Conservation (phyloP, 2,888 invertebrate species). For the Ichneumon xanthorius region DNA sequence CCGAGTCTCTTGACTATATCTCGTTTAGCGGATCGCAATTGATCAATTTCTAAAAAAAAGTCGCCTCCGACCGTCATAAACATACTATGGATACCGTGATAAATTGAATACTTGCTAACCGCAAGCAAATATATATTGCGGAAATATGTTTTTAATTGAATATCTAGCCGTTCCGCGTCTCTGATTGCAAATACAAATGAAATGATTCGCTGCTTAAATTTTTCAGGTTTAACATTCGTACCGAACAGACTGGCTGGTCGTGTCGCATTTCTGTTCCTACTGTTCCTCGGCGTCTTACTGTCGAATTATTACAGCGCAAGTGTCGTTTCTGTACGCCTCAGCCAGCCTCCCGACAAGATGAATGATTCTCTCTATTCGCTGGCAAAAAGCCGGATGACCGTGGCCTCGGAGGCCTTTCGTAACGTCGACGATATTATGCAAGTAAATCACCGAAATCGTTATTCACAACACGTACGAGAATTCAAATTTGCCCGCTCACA, state of each 20-base stretch:
- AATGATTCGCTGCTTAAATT: neutral
- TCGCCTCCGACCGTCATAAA: too few species aligned
- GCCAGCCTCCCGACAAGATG: constrained; percentile 79
- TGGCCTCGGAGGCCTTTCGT: constrained; percentile 77
- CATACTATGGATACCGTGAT: too few species aligned
- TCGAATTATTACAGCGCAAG: constrained; percentile 81
- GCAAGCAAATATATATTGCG: too few species aligned
- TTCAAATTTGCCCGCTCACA: neutral
- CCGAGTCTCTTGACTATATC: too few species aligned
- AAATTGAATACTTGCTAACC: too few species aligned
- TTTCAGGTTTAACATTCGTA: constrained; percentile 75
- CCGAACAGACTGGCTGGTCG: constrained; percentile 76
- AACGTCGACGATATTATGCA: constrained; percentile 75
- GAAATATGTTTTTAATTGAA: too few species aligned
- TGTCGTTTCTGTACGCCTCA: constrained; percentile 80
- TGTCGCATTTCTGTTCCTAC: constrained; percentile 76
- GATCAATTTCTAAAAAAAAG: too few species aligned
- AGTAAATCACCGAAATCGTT: constrained; percentile 61
- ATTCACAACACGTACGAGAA: neutral
- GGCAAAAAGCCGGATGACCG: constrained; percentile 73
- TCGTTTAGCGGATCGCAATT: too few species aligned
- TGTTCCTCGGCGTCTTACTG: constrained; percentile 77
- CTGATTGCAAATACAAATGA: neutral
- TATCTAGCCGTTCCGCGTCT: neutral
- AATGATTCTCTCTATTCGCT: constrained; percentile 80